Base-by-base conservation (phyloP, 1,140 invertebrate genomes). In the Amphibalanus amphitrite region DNA sequence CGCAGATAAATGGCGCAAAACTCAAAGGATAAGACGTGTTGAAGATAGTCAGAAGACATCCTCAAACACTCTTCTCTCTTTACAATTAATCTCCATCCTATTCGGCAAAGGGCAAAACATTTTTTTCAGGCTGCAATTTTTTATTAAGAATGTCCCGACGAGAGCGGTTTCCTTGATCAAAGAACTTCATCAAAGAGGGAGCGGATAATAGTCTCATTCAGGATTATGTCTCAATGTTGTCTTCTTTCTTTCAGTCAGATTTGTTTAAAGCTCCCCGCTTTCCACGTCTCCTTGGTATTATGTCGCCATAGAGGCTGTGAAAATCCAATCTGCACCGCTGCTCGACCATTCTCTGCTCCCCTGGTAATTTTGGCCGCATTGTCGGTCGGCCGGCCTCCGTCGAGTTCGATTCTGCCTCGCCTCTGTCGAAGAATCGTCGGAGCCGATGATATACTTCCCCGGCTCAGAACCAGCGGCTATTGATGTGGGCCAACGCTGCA, bases 161-260 rank as follows among this genome's bases (percentile, higher is more conserved):
- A 59, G 47, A 59, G 6, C 23, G 47, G 47, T 20, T 59, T 59
- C 23, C 47, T 23, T 59, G 47, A 59, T 59, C 47, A 59, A 59
- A 59, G 47, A 59, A 20, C 47, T 59, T 59, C 47, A 59, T 59
- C 47, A 59, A 59, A 59, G 47, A n/a, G 47, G 47, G 47, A 59
- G 47, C 47, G 23, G 10, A 59, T 59, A 59, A 59, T 59, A 59
- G 47, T 59, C 47, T 23, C 47, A 59, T 59, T 59, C 47, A 59
- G 47, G 47, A 59, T 59, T 59, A 59, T 59, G 47, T 59, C 47
- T 59, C 47, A 59, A 59, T 59, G 47, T 59, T 59, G 47, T 59
- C 47, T 59, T 59, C 47, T 59, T 59, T 59, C 47, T 59, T 59
- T 59, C 47, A 59, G 47, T 20, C 47, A 59, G n/a, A n/a, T n/a